Conservation (phyloP, 1,140 invertebrate genomes). For the Bicyclus anynana region DNA sequence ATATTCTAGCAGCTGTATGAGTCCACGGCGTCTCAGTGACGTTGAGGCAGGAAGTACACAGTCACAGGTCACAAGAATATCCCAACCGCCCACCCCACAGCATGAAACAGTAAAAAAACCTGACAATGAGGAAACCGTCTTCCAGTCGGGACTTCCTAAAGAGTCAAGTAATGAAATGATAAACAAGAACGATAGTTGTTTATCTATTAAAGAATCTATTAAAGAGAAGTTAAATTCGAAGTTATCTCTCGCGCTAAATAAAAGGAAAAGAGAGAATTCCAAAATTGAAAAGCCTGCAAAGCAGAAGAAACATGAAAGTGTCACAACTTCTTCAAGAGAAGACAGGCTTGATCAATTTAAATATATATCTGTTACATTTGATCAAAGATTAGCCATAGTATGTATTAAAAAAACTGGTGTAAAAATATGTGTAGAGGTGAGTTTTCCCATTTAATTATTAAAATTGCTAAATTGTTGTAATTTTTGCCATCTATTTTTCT, state of each 20-base stretch:
- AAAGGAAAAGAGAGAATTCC: constrained; percentile 56
- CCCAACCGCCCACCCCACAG: constrained; percentile 19
- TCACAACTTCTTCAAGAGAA: constrained; percentile 23
- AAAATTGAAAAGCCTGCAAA: constrained; percentile 59
- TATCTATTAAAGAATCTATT: constrained; percentile 64
- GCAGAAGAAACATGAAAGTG: constrained; percentile 46
- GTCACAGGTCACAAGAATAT: constrained; percentile 20
- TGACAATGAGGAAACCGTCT: constrained; percentile 31
- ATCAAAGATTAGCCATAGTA: constrained; percentile 56
- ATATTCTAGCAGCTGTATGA: constrained; percentile 83
- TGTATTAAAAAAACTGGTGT: constrained; percentile 43
- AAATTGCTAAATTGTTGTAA: too few species aligned
- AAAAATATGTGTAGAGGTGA: constrained; percentile 47
- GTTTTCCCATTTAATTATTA: too few species aligned
- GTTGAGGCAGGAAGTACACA: constrained; percentile 38
- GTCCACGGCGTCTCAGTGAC: constrained; percentile 66
- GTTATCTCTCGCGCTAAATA: constrained; percentile 59
- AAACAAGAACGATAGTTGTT: constrained; percentile 64
- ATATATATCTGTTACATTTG: constrained; percentile 50
- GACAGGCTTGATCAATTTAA: constrained; percentile 33
- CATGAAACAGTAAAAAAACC: constrained; percentile 21
- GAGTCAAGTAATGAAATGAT: constrained; percentile 45
- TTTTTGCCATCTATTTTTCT: too few species aligned
- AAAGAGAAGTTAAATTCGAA: constrained; percentile 70
- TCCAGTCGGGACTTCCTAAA: constrained; percentile 39